Percentiles rank a stretch among this genome's conserved stretches.
Evolutionary conservation across 1,140 invertebrate species (phyloP).

Genomic region (Drosophila suzukii): DNA sequence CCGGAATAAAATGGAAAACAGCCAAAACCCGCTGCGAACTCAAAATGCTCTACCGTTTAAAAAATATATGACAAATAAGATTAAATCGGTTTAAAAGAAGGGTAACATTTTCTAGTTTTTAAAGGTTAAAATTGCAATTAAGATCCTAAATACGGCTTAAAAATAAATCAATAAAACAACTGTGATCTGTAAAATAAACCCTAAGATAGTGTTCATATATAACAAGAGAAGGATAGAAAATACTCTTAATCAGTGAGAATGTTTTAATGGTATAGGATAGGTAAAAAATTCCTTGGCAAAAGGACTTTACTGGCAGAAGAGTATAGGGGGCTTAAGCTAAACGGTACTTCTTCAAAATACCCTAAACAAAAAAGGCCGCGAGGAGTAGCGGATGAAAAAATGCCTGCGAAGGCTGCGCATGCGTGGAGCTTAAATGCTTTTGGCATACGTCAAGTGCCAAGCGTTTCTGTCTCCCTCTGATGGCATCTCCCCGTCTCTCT

Average conservation of each 20-base stretch:
- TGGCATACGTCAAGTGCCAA: constrained; percentile 71
- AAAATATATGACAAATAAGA: neutral
- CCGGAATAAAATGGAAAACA: constrained; percentile 4
- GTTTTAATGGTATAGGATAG: too few relatives aligned
- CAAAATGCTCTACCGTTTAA: neutral
- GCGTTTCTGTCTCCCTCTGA: constrained; percentile 4
- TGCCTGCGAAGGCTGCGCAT: constrained; percentile 52
- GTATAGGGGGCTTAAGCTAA: constrained; percentile 28
- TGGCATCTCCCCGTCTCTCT: constrained; percentile 1
- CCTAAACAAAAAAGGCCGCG: constrained; percentile 3
- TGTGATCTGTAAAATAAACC: too few relatives aligned
- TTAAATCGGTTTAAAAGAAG: too few relatives aligned
- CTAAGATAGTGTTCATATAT: neutral
- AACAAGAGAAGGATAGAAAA: too few relatives aligned
- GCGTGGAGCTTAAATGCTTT: constrained; percentile 71
- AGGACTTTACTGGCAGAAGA: neutral
- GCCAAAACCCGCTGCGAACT: neutral
- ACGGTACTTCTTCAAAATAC: constrained; percentile 39
- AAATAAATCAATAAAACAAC: too few relatives aligned
- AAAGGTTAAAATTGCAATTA: too few relatives aligned
- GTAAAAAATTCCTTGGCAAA: too few relatives aligned
- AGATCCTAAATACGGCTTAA: too few relatives aligned
- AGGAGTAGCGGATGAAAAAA: constrained; percentile 18
- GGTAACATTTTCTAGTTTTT: too few relatives aligned
- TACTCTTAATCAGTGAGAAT: too few relatives aligned